phyloP scores from a whole-genome alignment of 2,888 invertebrate genomes.

The Megamerina dolium region DNA sequence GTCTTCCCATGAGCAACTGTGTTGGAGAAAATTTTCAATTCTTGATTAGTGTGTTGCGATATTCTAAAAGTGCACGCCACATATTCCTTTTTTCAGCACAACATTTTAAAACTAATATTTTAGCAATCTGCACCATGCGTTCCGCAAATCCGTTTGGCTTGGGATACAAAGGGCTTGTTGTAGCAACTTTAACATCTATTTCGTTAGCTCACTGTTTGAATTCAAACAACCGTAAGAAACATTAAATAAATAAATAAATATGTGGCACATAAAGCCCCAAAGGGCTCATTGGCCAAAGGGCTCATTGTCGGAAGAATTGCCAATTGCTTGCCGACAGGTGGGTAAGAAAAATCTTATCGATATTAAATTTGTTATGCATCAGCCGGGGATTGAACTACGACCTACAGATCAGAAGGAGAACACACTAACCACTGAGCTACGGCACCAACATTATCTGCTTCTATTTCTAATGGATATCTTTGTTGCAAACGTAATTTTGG shows the following conservation, averaged over 20 bases:
- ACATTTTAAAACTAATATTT: conserved; percentile 3
- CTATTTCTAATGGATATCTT: conserved; percentile 10
- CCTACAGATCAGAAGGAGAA: too few relatives aligned
- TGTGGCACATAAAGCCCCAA: too few relatives aligned
- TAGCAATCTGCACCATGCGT: not conserved
- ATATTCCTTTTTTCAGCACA: conserved; percentile 5
- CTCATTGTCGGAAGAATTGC: too few relatives aligned
- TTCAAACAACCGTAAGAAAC: conserved; percentile 11
- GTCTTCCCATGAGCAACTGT: conserved; percentile 16
- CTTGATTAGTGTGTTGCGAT: conserved; percentile 18
- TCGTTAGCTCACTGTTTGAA: conserved; percentile 7
- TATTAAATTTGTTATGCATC: too few relatives aligned
- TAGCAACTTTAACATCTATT: conserved; percentile 11
- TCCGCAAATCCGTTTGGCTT: conserved; percentile 6
- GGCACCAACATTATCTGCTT: conserved; percentile 15
- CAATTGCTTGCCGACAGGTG: too few relatives aligned
- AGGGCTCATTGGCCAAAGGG: too few relatives aligned
- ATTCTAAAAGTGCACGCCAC: conserved; percentile 14
- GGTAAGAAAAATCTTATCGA: too few relatives aligned
- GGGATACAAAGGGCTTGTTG: conserved; percentile 9
- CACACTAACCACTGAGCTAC: too few relatives aligned
- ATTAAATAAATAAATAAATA: too few relatives aligned
- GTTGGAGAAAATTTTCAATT: conserved; percentile 13
- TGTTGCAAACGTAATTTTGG: conserved; percentile 14
- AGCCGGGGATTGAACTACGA: too few relatives aligned